Conservation (phyloP, 2,113 vertebrate species). For the Rhinolophus sinicus region DNA sequence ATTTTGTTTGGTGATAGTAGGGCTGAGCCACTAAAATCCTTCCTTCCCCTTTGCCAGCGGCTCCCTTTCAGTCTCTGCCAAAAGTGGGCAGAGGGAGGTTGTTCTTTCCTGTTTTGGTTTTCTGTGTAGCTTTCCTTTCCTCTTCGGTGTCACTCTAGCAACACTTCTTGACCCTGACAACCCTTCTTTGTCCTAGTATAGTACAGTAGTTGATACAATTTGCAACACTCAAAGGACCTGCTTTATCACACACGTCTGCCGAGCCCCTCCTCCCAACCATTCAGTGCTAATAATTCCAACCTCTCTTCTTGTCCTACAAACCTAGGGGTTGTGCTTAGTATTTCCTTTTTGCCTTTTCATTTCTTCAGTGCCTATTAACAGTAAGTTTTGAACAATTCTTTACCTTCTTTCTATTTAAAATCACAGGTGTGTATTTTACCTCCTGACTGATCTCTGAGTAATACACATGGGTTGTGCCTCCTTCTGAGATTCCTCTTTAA, state of each 20-base stretch:
- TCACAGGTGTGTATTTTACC: not conserved
- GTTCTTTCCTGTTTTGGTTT: not conserved
- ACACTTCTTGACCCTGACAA: not conserved
- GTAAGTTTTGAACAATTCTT: not conserved
- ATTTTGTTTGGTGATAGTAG: not conserved
- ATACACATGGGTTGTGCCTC: not conserved
- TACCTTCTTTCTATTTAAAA: not conserved
- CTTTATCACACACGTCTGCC: not conserved
- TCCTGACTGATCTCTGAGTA: not conserved
- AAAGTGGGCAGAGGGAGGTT: not conserved
- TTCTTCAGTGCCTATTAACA: not conserved
- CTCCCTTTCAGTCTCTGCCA: not conserved
- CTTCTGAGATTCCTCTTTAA: not conserved
- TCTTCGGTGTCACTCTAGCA: not conserved
- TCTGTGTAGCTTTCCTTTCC: not conserved
- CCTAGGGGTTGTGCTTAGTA: rapidly evolving
- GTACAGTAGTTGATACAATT: not conserved
- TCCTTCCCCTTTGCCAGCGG: not conserved
- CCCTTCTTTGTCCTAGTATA: not conserved
- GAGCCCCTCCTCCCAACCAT: not conserved
- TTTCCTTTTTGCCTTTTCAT: not conserved
- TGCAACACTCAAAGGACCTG: not conserved
- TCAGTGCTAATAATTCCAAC: not conserved
- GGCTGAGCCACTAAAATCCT: not conserved
- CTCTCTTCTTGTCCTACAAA: not conserved